Conservation (phyloP, 2,888 invertebrate genomes). For the Xestobium rufovillosum region DNA sequence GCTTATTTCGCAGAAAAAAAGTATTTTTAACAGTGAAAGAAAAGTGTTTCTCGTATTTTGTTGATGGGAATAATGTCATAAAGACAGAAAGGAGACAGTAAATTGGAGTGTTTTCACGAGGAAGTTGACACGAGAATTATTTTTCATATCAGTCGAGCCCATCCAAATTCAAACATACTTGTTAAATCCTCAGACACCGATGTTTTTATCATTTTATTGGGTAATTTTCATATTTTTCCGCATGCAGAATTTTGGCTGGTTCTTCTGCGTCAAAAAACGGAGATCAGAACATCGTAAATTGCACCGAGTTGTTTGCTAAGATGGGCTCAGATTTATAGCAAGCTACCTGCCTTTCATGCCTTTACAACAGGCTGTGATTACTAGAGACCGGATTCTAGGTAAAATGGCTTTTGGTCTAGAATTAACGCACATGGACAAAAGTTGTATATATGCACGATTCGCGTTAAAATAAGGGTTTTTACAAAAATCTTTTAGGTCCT, state of each 20-base stretch:
- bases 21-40: constrained; percentile 16
- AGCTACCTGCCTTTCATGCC: no score
- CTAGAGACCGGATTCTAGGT: no score
- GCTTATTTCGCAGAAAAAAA: constrained; percentile 19
- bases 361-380: no score
- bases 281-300: constrained; percentile 14
- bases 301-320: constrained; percentile 15
- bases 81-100: constrained; percentile 11
- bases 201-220: constrained; percentile 19
- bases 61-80: constrained; percentile 5
- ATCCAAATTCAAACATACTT: constrained; percentile 16
- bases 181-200: constrained; percentile 21
- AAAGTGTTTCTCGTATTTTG: constrained; percentile 11
- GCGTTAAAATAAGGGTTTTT: no score
- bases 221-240: constrained; percentile 17
- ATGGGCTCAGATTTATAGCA: constrained; percentile 17
- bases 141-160: constrained; percentile 17
- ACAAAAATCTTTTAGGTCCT: no score
- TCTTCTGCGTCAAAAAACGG: constrained; percentile 9
- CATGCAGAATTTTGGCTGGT: constrained; percentile 13
- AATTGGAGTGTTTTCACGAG: constrained; percentile 18
- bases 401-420: no score
- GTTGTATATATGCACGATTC: no score
- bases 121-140: constrained; percentile 21
- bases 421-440: no score